Percentiles rank a stretch among this genome's conserved stretches.
phyloP scores from a whole-genome alignment of 2,113 vertebrate species.

The Falco punctatus region DNA sequence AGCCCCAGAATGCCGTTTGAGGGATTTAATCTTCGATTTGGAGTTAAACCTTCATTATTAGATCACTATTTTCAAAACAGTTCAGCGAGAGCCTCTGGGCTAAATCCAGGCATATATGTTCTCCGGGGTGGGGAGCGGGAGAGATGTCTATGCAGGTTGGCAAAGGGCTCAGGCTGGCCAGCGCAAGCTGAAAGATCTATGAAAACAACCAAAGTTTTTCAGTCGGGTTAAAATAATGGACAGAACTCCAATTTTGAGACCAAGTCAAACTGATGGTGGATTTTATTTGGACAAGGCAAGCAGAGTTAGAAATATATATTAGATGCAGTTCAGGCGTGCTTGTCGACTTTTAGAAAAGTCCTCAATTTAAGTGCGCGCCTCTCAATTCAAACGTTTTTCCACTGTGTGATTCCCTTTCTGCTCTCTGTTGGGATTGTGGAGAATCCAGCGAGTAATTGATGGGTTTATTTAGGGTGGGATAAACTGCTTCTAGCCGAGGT shows the following conservation, averaged over 20 bases:
- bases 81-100: background rate
- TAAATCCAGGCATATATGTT: background rate
- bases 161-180: background rate
- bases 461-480: background rate
- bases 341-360: background rate
- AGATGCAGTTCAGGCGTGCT: background rate
- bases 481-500: background rate
- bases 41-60: background rate
- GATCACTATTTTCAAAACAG: background rate
- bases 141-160: background rate
- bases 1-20: background rate
- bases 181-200: background rate
- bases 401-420: background rate
- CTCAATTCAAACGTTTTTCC: background rate
- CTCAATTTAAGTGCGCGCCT: background rate
- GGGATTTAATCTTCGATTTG: background rate
- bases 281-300: background rate
- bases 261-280: background rate
- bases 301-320: background rate
- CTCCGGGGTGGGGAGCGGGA: background rate
- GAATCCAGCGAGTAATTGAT: background rate
- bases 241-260: background rate
- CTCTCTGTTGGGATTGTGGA: background rate
- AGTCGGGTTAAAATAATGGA: background rate
- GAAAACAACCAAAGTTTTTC: background rate